These are phyloP conservation scores for Phocides pigmalion DNA, from an alignment of 1,140 invertebrate species.

Conservation along the genomic window DNA sequence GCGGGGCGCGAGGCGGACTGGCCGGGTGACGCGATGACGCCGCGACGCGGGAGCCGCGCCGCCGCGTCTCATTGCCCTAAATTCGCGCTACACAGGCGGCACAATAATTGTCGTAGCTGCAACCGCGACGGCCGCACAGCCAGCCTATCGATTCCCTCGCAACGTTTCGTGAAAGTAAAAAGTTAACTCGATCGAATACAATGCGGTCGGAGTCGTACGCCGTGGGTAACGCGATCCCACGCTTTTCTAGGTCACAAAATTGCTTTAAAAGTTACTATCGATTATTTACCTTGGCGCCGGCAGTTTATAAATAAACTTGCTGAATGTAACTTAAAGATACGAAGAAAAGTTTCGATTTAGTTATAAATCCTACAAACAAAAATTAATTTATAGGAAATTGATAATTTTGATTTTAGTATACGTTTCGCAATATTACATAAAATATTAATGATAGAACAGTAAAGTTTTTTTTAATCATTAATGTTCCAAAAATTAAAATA, in stretches of 20 bases:
- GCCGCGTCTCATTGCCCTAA: constrained; percentile 77
- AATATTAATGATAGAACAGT: too few relatives aligned
- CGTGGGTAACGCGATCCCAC: constrained; percentile 59
- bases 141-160: constrained; percentile 68
- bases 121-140: constrained; percentile 67
- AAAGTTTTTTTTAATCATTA: too few relatives aligned
- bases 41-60: constrained; percentile 50
- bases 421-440: too few relatives aligned
- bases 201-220: constrained; percentile 64
- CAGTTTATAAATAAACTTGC: constrained; percentile 46
- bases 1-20: constrained; percentile 59
- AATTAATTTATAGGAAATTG: neutral
- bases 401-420: neutral
- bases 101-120: constrained; percentile 79
- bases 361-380: neutral
- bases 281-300: constrained; percentile 47
- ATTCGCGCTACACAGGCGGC: constrained; percentile 76
- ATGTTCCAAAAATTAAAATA: too few relatives aligned
- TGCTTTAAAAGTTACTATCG: constrained; percentile 67
- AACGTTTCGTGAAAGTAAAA: constrained; percentile 79
- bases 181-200: constrained; percentile 77
- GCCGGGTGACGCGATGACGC: constrained; percentile 55
- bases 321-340: constrained; percentile 17
- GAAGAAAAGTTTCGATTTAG: constrained; percentile 1
- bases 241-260: constrained; percentile 73